phyloP scores from a whole-genome alignment of 2,888 invertebrate genomes.

The Myopa tessellatipennis region DNA sequence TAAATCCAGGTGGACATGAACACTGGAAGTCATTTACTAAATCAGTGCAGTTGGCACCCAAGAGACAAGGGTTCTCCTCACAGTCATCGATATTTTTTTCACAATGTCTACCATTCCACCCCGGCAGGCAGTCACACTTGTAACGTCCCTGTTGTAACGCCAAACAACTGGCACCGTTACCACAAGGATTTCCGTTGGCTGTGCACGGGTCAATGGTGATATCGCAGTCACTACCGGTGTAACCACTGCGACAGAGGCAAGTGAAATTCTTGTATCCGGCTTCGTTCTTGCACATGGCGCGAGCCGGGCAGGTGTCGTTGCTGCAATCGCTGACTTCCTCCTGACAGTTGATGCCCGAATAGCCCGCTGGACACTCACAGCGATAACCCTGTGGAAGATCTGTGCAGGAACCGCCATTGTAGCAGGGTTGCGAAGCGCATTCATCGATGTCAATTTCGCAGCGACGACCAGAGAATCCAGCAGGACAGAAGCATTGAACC shows the following conservation, averaged over 20 bases:
- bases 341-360: conserved; percentile 94
- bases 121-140: conserved; percentile 94
- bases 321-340: conserved; percentile 90
- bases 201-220: conserved; percentile 92
- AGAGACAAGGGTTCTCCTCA: conserved; percentile 88
- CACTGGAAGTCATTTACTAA: conserved; percentile 94
- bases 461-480: conserved; percentile 91
- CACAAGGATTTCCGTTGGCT: conserved; percentile 89
- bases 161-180: conserved; percentile 88
- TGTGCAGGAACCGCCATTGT: conserved; percentile 91
- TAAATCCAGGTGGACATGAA: conserved; percentile 92
- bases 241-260: conserved; percentile 93
- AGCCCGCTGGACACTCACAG: conserved; percentile 88
- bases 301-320: conserved; percentile 91
- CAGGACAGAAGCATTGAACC: conserved; percentile 92
- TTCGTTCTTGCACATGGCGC: conserved; percentile 97
- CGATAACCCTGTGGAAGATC: conserved; percentile 93
- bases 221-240: conserved; percentile 92
- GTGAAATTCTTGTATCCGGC: conserved; percentile 89
- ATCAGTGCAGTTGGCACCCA: conserved; percentile 93
- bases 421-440: conserved; percentile 93
- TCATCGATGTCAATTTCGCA: conserved; percentile 97
- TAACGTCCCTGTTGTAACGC: conserved; percentile 92
- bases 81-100: conserved; percentile 95
- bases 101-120: conserved; percentile 97